Percentiles rank a stretch among this genome's conserved stretches.
Conservation (phyloP, 1,140 invertebrate genomes). For the Hyles euphorbiae region DNA sequence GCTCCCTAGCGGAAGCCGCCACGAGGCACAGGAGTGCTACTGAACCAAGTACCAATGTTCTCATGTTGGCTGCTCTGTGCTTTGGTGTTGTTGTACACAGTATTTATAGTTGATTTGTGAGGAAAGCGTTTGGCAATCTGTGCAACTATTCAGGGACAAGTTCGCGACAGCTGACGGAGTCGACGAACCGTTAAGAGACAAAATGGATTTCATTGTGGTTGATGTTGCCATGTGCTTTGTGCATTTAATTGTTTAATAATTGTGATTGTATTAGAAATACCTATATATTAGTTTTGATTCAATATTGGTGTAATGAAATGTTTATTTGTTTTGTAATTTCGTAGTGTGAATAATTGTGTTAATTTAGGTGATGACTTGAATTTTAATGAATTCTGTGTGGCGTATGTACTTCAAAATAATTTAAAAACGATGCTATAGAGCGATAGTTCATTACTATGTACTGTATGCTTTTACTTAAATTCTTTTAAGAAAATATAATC, state of each 20-base stretch:
- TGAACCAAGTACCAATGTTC: conserved; percentile 40
- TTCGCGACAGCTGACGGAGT: conserved; percentile 30
- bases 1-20: conserved; percentile 46
- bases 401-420: no score
- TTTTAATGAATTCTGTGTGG: no score
- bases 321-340: no score
- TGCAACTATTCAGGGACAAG: conserved; percentile 63
- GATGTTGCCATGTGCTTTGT: conserved; percentile 12
- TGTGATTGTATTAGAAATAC: no score
- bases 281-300: no score
- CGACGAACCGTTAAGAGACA: conserved; percentile 51
- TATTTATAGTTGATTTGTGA: conserved; percentile 61
- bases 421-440: no score
- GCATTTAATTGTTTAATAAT: conserved; percentile 10
- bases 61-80: conserved; percentile 54
- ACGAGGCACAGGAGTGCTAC: conserved; percentile 54
- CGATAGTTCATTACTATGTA: no score
- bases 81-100: conserved; percentile 22
- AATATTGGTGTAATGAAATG: no score
- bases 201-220: conserved; percentile 32
- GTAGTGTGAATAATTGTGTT: no score
- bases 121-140: conserved; percentile 55
- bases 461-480: no score
- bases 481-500: no score
- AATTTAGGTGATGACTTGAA: no score